Percentiles rank a stretch among this genome's conserved stretches.
Evolutionary conservation across 2,113 vertebrate genomes (phyloP).

Genomic region (Pelvicachromis taeniatus): DNA sequence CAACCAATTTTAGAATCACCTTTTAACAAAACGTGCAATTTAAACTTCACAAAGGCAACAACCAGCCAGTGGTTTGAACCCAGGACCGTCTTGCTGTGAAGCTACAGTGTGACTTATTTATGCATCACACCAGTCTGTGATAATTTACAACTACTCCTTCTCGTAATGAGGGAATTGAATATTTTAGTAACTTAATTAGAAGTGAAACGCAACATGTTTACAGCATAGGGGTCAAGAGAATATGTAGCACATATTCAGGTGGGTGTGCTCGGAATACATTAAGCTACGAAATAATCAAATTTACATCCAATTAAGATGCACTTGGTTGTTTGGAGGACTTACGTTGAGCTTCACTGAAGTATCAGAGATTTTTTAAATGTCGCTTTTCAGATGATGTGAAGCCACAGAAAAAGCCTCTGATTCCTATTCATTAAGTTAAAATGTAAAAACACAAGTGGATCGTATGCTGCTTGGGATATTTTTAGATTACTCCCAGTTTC

Average conservation of each 20-base stretch:
- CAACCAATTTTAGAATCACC: background rate
- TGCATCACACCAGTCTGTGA: background rate
- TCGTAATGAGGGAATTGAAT: slow-evolving; percentile 15
- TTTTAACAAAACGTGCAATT: background rate
- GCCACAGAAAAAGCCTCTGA: background rate
- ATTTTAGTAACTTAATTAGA: slow-evolving; percentile 25
- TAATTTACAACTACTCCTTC: slow-evolving; percentile 14
- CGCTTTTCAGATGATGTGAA: background rate
- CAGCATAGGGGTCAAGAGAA: slow-evolving; percentile 14
- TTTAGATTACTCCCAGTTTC: background rate
- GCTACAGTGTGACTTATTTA: background rate
- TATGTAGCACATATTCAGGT: background rate
- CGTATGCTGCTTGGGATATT: background rate
- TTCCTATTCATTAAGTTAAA: background rate
- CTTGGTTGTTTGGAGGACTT: background rate
- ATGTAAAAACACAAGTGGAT: background rate
- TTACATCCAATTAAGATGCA: background rate
- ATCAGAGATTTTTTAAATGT: background rate
- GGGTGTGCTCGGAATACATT: background rate
- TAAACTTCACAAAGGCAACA: background rate
- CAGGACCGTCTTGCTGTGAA: background rate
- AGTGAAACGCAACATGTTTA: background rate
- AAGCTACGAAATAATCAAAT: background rate
- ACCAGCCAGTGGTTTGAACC: background rate
- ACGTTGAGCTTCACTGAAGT: background rate